Conservation (phyloP, 2,113 vertebrate species). For the Tupaia tana region DNA sequence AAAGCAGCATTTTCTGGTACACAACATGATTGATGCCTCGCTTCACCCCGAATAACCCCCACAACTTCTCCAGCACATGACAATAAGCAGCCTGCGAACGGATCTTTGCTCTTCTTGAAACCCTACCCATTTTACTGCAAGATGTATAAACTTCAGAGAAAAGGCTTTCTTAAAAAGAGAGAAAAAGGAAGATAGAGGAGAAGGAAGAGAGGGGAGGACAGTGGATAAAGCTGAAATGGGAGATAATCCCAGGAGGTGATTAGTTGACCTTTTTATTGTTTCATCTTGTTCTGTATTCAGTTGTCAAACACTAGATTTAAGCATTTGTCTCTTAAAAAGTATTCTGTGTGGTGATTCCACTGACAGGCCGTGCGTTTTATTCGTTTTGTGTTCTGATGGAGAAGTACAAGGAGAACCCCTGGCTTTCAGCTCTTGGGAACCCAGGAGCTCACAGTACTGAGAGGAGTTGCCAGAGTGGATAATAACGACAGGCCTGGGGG, state of each 20-base stretch:
- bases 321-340: background rate
- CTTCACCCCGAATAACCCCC: background rate
- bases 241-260: background rate
- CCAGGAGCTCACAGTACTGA: background rate
- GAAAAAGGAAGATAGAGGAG: background rate
- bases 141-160: background rate
- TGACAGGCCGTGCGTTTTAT: slow-evolving; percentile 14
- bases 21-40: background rate
- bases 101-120: background rate
- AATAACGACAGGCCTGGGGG: background rate
- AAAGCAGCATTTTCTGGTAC: background rate
- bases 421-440: background rate
- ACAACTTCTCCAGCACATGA: background rate
- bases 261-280: background rate
- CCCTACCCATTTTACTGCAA: background rate
- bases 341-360: background rate
- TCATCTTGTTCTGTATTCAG: background rate
- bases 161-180: background rate
- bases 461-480: background rate
- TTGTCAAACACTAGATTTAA: background rate
- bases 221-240: background rate
- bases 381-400: background rate
- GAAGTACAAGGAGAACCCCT: background rate
- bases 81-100: background rate
- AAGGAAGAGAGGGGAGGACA: background rate